Evolutionary conservation across 2,888 invertebrate species (phyloP).

Genomic region (Rhynchonema sp.): DNA sequence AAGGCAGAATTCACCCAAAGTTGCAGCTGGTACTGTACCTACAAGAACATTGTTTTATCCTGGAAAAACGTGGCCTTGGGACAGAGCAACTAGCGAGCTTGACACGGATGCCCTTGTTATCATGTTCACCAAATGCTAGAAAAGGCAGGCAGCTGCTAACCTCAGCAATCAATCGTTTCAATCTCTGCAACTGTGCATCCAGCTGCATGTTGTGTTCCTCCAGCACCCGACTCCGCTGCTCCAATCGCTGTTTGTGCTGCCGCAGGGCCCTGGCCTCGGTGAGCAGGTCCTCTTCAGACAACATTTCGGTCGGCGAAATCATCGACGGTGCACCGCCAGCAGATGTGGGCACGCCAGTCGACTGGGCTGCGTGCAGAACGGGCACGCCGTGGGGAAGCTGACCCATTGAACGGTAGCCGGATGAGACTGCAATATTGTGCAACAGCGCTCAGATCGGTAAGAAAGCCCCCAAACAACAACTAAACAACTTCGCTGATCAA

Average conservation of each 20-base stretch:
- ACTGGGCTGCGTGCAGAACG: not conserved
- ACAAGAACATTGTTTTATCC: too few relatives aligned
- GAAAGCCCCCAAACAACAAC: too few relatives aligned
- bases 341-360: not conserved
- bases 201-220: slow-evolving; percentile 95
- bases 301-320: not conserved
- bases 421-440: not conserved
- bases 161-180: slow-evolving; percentile 62
- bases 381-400: not conserved
- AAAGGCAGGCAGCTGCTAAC: slow-evolving; percentile 30
- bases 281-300: slow-evolving; percentile 51
- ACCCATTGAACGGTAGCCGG: not conserved
- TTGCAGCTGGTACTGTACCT: too few relatives aligned
- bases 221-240: slow-evolving; percentile 89
- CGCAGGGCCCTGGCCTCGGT: slow-evolving; percentile 79
- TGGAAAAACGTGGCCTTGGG: too few relatives aligned
- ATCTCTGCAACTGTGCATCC: slow-evolving; percentile 76
- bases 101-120: too few relatives aligned
- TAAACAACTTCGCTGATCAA: too few relatives aligned
- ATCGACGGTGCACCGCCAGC: too few relatives aligned
- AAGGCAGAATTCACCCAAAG: too few relatives aligned
- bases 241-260: slow-evolving; percentile 84
- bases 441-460: too few relatives aligned
- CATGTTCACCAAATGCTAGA: too few relatives aligned
- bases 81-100: too few relatives aligned